Base-by-base conservation (phyloP, 2,113 vertebrate genomes). In the Paralichthys olivaceus region DNA sequence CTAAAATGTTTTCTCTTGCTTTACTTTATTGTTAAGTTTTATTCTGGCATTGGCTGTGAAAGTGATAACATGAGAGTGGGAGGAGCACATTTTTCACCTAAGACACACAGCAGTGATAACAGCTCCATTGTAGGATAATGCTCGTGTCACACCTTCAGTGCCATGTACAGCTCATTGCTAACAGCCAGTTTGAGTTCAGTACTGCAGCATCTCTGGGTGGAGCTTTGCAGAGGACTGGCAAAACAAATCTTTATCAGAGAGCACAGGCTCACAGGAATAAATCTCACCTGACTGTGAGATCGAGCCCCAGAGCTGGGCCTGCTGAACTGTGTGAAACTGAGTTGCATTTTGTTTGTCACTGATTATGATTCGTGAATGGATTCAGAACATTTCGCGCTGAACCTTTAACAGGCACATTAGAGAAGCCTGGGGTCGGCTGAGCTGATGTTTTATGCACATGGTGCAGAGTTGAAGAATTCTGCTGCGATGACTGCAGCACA, bases 121-220 rank as follows among this genome's bases (percentile, higher is more conserved):
- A 19, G 51, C 71, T 70, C 78, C 40, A 67, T 54, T 81, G 72
- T 84, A 64, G 84, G 86, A 73, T 17, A 74, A 64, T 51, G 66
- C 71, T 90, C 77, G 63, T 87, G 86, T 87, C 83, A 56, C 90
- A 90, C 89, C 83, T 86, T 69, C 78, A 58, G 55, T 23, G 22
- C 77, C 67, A 53, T 53, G 53, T 45, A 56, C 54, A 59, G 29
- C 23, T 6, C 23, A 23, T 53, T 37, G 73, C 63, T 78, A 56
- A 22, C 66, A 58, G 79, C 62, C 77, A 64, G 75, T 69, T 79
- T 7, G 43, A 53, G 76, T 47, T 87, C 66, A 81, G 62, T 32
- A 63, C 61, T 9, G 67, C 81, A 79, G 77, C 71, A 72, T 79
- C 69, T 77, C 59, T 66, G 60, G 63, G 54, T 72, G 49, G 84